These are phyloP conservation scores for Drosophila putrida DNA, from an alignment of 2,888 invertebrate species.

Conservation along the genomic window DNA sequence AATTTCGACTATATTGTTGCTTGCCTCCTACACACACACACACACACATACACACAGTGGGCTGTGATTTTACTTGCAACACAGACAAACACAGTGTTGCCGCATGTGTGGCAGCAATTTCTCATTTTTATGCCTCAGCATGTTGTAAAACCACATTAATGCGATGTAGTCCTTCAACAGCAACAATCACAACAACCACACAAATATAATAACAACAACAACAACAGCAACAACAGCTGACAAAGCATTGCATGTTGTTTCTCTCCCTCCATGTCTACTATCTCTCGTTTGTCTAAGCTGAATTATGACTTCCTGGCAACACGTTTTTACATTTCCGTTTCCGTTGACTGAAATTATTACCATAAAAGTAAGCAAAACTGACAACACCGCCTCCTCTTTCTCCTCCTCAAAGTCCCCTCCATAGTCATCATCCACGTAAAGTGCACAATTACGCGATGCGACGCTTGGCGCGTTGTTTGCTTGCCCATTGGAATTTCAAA, in stretches of 20 bases:
- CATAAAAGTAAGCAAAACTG: conserved; percentile 72
- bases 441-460: conserved; percentile 67
- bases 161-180: conserved; percentile 69
- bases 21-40: conserved; percentile 33
- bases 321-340: conserved; percentile 80
- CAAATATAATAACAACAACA: conserved; percentile 25
- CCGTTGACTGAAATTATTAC: conserved; percentile 77
- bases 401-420: background rate
- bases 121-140: conserved; percentile 77
- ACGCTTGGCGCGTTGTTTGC: conserved; percentile 44
- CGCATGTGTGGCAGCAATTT: conserved; percentile 76
- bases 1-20: conserved; percentile 71
- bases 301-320: conserved; percentile 80
- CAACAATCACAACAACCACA: conserved; percentile 32
- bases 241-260: conserved; percentile 64
- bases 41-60: background rate
- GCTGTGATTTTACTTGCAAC: conserved; percentile 36
- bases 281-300: conserved; percentile 78
- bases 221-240: conserved; percentile 40
- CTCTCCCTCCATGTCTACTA: conserved; percentile 27
- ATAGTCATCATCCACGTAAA: conserved; percentile 14
- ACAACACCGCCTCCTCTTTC: conserved; percentile 10
- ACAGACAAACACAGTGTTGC: conserved; percentile 30
- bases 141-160: conserved; percentile 79
- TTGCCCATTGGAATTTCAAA: conserved; percentile 67